Conservation (phyloP, 2,797 vertebrate species). For the Protosalanx chinensis region DNA sequence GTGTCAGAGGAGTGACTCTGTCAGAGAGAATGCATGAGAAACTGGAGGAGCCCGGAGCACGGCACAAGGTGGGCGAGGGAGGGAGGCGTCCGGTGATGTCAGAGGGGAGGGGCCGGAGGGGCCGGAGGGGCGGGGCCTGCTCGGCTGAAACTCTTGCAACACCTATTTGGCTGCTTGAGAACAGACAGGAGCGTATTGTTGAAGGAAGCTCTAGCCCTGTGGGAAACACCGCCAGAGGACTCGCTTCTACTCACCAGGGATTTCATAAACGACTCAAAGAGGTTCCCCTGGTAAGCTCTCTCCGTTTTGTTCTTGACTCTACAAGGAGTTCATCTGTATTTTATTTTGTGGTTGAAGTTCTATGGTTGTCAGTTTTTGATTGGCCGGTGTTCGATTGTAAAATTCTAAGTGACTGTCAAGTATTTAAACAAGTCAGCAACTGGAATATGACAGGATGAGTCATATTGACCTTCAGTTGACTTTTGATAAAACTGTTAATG, state of each 20-base stretch:
- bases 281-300: constrained; percentile 57
- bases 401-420: neutral
- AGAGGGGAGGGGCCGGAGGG: constrained; percentile 65
- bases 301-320: constrained; percentile 37
- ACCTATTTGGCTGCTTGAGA: constrained; percentile 74
- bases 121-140: constrained; percentile 54
- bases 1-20: neutral
- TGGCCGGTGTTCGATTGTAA: neutral
- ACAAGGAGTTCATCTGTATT: neutral
- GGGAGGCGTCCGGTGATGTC: constrained; percentile 75
- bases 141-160: constrained; percentile 77
- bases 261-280: constrained; percentile 34
- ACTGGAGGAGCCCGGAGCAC: constrained; percentile 5
- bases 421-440: neutral
- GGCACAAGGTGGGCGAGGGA: constrained; percentile 39
- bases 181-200: constrained; percentile 78
- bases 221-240: constrained; percentile 70
- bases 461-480: too few relatives aligned
- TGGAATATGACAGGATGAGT: too few relatives aligned
- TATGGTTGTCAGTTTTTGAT: neutral
- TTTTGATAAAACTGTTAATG: neutral
- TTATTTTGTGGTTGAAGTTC: neutral
- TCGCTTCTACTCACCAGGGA: constrained; percentile 51
- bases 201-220: constrained; percentile 67
- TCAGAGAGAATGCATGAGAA: neutral